Percentiles rank a stretch among this genome's conserved stretches.
Evolutionary conservation across 2,888 invertebrate species (phyloP).

Genomic region (Calameuta filiformis): DNA sequence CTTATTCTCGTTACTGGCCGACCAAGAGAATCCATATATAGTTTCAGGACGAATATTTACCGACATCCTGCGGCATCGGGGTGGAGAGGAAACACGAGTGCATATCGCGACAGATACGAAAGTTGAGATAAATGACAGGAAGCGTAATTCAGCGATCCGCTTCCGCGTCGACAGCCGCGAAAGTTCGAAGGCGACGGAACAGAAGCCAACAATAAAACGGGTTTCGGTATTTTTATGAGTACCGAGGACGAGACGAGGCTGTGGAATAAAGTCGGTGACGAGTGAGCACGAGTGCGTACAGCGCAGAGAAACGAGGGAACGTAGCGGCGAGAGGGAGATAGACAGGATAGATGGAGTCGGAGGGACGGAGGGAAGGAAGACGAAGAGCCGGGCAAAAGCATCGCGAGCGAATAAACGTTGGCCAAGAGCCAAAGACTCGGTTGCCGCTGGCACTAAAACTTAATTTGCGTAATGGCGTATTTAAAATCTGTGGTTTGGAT

Average conservation of each 20-base stretch:
- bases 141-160: not conserved
- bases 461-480: constrained; percentile 61
- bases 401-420: constrained; percentile 44
- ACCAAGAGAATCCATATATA: not conserved
- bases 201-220: constrained; percentile 25
- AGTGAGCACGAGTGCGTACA: not conserved
- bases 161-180: constrained; percentile 14
- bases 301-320: constrained; percentile 23
- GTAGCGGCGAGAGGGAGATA: constrained; percentile 17
- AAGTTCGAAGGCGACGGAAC: constrained; percentile 8
- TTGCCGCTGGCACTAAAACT: constrained; percentile 52
- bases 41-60: not conserved
- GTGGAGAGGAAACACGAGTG: not conserved
- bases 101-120: not conserved
- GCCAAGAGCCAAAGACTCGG: constrained; percentile 40
- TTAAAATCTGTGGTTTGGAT: constrained; percentile 47
- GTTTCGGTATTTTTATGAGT: constrained; percentile 35
- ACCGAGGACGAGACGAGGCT: constrained; percentile 15
- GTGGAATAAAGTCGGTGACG: constrained; percentile 23
- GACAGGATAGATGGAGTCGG: constrained; percentile 13
- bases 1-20: not conserved
- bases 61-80: not conserved
- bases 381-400: constrained; percentile 29
- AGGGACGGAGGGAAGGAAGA: constrained; percentile 5
- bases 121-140: not conserved